Conservation (phyloP, 2,888 invertebrate genomes). For the Aphrophora alni region DNA sequence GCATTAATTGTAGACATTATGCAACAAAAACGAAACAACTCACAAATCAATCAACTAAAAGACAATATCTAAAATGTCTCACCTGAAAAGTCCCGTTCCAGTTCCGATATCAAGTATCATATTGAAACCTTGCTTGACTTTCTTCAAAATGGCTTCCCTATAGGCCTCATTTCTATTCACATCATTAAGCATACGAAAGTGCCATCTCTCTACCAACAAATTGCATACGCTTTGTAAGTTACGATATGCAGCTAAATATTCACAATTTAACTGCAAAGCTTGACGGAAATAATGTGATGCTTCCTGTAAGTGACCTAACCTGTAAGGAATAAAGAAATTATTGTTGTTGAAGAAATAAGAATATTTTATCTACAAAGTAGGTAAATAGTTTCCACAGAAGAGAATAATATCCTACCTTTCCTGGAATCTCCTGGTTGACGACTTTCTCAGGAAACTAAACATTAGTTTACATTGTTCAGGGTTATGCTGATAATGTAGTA, state of each 20-base stretch:
- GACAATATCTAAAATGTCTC: conserved; percentile 27
- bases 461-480: too few relatives aligned
- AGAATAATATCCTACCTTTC: too few relatives aligned
- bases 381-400: too few relatives aligned
- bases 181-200: conserved; percentile 85
- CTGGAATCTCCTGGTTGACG: too few relatives aligned
- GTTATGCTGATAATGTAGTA: too few relatives aligned
- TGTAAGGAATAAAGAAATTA: too few relatives aligned
- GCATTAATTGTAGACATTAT: too few relatives aligned
- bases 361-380: too few relatives aligned
- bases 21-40: background rate
- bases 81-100: conserved; percentile 75
- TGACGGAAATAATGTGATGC: conserved; percentile 65
- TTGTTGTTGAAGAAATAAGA: too few relatives aligned
- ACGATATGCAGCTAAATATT: conserved; percentile 66
- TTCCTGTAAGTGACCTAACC: conserved; percentile 63
- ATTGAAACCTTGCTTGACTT: conserved; percentile 60
- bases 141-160: conserved; percentile 65
- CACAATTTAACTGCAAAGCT: conserved; percentile 61
- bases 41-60: background rate
- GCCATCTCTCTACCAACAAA: conserved; percentile 77
- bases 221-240: conserved; percentile 73
- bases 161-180: conserved; percentile 70
- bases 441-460: too few relatives aligned
- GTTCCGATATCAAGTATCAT: conserved; percentile 77